phyloP scores from a whole-genome alignment of 2,888 invertebrate genomes.

The Norana najaformis region DNA sequence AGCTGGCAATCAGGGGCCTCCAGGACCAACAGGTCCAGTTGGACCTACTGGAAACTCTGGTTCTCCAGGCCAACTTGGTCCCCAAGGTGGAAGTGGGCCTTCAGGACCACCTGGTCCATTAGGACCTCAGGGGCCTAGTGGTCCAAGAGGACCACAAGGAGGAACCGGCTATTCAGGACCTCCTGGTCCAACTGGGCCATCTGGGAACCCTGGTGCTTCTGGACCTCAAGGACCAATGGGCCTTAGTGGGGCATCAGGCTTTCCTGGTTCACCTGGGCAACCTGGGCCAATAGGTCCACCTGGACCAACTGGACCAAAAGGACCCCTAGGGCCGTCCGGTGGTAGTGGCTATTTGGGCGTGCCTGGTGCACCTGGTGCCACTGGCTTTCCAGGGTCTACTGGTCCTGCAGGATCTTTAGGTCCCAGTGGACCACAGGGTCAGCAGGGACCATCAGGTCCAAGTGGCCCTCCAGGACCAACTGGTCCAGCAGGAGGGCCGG shows the following conservation, averaged over 20 bases:
- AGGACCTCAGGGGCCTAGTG: not conserved
- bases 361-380: conserved; percentile 43
- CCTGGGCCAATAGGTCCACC: conserved; percentile 25
- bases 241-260: conserved; percentile 30
- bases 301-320: conserved; percentile 14
- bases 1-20: not conserved
- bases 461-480: not conserved
- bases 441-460: not conserved
- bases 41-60: conserved; percentile 34
- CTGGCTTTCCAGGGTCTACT: conserved; percentile 17
- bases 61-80: conserved; percentile 31
- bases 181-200: conserved; percentile 33
- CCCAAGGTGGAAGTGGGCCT: conserved; percentile 8
- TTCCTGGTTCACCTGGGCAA: conserved; percentile 34
- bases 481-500: conserved; percentile 26
- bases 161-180: conserved; percentile 26
- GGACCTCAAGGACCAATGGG: conserved; percentile 36
- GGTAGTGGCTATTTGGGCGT: conserved; percentile 32
- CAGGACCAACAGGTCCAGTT: conserved; percentile 32
- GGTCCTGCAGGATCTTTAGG: conserved; percentile 28
- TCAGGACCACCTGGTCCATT: conserved; percentile 10
- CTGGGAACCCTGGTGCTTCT: conserved; percentile 32
- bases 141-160: conserved; percentile 23
- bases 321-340: conserved; percentile 35
- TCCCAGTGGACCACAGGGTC: not conserved